These are phyloP conservation scores for Halocaridina rubra DNA, from an alignment of 2,888 invertebrate species.

Conservation along the genomic window DNA sequence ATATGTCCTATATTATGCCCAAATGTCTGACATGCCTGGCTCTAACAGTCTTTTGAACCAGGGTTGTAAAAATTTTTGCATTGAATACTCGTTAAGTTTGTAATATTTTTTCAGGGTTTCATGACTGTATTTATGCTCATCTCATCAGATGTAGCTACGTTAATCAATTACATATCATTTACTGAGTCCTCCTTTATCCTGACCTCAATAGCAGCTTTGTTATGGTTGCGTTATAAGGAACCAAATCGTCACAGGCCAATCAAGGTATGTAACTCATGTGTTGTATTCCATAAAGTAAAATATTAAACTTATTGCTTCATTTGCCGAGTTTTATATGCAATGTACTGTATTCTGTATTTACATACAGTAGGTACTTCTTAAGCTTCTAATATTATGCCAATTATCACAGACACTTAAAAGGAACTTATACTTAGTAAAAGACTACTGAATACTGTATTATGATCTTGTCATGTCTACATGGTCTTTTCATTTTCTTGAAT, in stretches of 20 bases:
- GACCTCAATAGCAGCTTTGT: conserved; percentile 84
- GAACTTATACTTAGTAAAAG: no score
- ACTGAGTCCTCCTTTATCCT: conserved; percentile 91
- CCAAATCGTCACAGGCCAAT: conserved; percentile 86
- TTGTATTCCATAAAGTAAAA: no score
- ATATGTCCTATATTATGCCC: no score
- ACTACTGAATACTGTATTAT: no score
- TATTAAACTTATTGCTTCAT: no score
- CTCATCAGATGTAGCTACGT: conserved; percentile 84
- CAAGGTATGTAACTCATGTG: no score
- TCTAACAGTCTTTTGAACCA: not conserved
- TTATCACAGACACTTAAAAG: no score
- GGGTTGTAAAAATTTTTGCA: not conserved
- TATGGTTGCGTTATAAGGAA: conserved; percentile 83
- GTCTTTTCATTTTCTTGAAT: no score
- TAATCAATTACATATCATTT: conserved; percentile 91
- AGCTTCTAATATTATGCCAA: no score
- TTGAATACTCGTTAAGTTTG: not conserved
- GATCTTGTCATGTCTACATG: no score
- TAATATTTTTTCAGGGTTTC: conserved; percentile 76
- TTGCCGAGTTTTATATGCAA: no score
- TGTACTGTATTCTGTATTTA: not conserved
- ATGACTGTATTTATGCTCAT: conserved; percentile 84
- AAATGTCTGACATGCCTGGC: no score
- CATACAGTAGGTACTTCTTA: not conserved